Evolutionary conservation across 2,113 vertebrate genomes (phyloP).

Genomic region (Ophthalmolycus amberensis): DNA sequence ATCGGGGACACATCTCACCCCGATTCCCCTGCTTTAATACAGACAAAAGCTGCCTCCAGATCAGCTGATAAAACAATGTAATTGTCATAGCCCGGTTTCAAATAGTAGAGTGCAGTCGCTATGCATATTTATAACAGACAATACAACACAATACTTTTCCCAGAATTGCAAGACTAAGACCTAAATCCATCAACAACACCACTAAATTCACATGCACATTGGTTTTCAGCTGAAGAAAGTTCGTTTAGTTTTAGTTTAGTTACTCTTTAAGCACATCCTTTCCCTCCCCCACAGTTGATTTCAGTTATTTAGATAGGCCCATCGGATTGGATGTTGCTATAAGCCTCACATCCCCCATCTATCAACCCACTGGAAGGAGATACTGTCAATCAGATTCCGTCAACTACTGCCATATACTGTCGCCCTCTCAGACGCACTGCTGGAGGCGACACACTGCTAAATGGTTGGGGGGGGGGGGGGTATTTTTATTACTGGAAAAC

Average conservation of each 20-base stretch:
- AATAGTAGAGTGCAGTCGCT: neutral
- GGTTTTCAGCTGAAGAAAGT: neutral
- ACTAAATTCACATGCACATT: neutral
- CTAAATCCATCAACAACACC: neutral
- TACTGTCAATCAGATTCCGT: slow-evolving; percentile 40
- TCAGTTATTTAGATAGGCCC: slow-evolving; percentile 34
- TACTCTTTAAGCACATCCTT: neutral
- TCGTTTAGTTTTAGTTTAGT: neutral
- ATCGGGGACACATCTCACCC: too few relatives aligned
- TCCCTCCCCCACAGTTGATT: neutral
- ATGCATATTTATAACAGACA: neutral
- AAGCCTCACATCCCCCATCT: slow-evolving; percentile 38
- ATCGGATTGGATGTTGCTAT: slow-evolving; percentile 62
- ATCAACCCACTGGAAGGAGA: slow-evolving; percentile 27
- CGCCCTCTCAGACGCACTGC: neutral
- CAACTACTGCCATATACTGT: slow-evolving; percentile 51
- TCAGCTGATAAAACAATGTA: neutral
- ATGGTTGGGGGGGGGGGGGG: neutral
- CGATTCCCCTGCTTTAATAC: too few relatives aligned
- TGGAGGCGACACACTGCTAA: slow-evolving; percentile 2
- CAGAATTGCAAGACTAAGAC: neutral
- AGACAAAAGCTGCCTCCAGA: too few relatives aligned
- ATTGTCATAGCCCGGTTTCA: neutral
- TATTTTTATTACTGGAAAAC: neutral
- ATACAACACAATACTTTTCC: neutral